Evolutionary conservation across 2,888 invertebrate genomes (phyloP), one percentile per base, ranked within the genome.

Genomic region (Heterodera filipjevi): DNA sequence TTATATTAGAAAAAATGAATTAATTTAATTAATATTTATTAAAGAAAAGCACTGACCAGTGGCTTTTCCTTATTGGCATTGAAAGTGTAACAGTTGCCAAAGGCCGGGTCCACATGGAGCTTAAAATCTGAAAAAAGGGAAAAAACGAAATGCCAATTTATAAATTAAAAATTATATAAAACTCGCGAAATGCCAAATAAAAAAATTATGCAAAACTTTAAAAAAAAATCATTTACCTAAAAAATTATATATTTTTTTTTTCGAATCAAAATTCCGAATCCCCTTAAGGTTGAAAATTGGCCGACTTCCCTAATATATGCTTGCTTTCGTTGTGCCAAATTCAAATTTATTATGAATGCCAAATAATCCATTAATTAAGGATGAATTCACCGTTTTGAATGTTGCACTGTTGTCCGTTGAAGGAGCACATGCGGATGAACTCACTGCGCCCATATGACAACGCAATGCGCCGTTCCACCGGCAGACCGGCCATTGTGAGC

Each of bases 31-130:
- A n/a, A n/a, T n/a, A n/a, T n/a, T n/a, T n/a, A n/a, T n/a, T n/a
- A n/a, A n/a, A n/a, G n/a, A n/a, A n/a, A n/a, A n/a, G n/a, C n/a
- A n/a, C n/a, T n/a, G n/a, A 83, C 73, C 49, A 85, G 73, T 12
- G 75, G 83, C 19, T 74, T 81, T 6, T 76, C 66, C 68, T 35
- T 70, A 44, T 80, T 80, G 1, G 76, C 81, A 75, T 88, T 88
- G 82, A 88, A 88, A 0, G 86, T 88, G 79, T 86, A 88, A 78
- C 89, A 89, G 73, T 89, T 89, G 14, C 89, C 89, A 76, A 87
- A 89, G 12, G 85, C 83, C 12, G 87, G 83, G 75, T 89, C 89
- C 33, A 87, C 84, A 79, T 87, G 86, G 10, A 87, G 78, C 70
- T 83, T 83, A 49, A 79, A 79, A 66, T 77, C 74, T 68, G 46